Base-by-base conservation (phyloP, 2,113 vertebrate species). In the Ailuropoda melanoleuca region DNA sequence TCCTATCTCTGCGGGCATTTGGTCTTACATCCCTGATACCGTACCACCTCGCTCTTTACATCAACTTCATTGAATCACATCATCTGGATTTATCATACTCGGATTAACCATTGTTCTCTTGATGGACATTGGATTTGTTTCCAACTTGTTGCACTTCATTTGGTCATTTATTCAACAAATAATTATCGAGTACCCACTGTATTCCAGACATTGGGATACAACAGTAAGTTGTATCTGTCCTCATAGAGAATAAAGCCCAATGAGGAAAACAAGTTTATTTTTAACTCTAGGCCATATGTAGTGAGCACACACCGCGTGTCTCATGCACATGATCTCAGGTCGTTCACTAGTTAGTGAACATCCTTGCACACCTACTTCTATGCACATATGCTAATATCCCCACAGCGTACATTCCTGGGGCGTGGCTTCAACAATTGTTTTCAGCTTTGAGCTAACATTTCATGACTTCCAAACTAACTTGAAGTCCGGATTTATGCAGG, bases 281-380 rank as follows among this genome's bases (percentile, higher is more conserved):
- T 64, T 43, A 55, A 29, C 11, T 58, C 46, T 7, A 3, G 10
- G 3, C 55, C 10, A 1, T 1, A 6, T 6, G 58, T 75, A 83
- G 60, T 12, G 84, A 60, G 39, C 19, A 7, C 1, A 0, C 7
- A 3, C 6, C 29, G 0, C 0, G 19, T 29, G 2, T 48, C 39
- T 75, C 9, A 14, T 29, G 11, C 43, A 5, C 4, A 0, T 1
- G 3, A 6, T 4, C 68, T 34, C 39, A 0, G 0, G 4, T 11
- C 11, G 70, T 23, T 46, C 21, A 0, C 48, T 31, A 11, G 14
- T 31, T 6, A 68, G 0, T 8, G 15, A 55, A 11, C 60, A 13
- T 19, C 14, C 1, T 15, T 8, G 4, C 0, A 18, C 21, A 9
- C 9, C n/a, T 11, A 2, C 5, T 24, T 77, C 43, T 17, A 34